Conservation (phyloP, 2,888 invertebrate genomes). For the Amblyteles armatorius region DNA sequence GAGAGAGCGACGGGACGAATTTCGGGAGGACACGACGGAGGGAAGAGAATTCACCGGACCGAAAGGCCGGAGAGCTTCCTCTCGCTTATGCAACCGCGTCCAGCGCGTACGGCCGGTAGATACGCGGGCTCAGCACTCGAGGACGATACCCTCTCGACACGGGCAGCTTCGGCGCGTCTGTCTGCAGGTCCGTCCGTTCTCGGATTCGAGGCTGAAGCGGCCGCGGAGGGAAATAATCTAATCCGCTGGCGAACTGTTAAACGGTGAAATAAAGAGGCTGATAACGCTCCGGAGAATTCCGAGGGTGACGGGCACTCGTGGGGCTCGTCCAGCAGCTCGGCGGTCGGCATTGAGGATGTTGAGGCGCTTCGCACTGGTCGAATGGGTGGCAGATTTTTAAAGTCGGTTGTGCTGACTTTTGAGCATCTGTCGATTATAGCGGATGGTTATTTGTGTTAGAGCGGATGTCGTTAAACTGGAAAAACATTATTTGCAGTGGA, state of each 20-base stretch:
- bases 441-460: too few relatives aligned
- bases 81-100: constrained; percentile 60
- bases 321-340: background rate
- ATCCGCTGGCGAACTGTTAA: constrained; percentile 18
- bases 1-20: constrained; percentile 37
- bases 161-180: constrained; percentile 46
- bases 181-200: constrained; percentile 45
- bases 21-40: background rate
- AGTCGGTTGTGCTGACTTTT: too few relatives aligned
- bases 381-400: too few relatives aligned
- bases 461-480: too few relatives aligned
- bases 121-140: constrained; percentile 48
- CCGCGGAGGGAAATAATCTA: constrained; percentile 1
- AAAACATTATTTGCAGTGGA: too few relatives aligned
- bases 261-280: background rate
- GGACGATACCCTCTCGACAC: constrained; percentile 62
- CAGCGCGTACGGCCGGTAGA: constrained; percentile 17
- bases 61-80: constrained; percentile 26
- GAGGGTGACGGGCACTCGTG: background rate
- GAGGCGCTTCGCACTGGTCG: too few relatives aligned
- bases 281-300: background rate
- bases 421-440: too few relatives aligned
- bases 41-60: constrained; percentile 29
- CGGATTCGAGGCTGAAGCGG: constrained; percentile 21
- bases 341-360: too few relatives aligned